Percentiles rank a stretch among this genome's conserved stretches.
Conservation (phyloP, 2,888 invertebrate species). For the Yponomeuta plumbellus region DNA sequence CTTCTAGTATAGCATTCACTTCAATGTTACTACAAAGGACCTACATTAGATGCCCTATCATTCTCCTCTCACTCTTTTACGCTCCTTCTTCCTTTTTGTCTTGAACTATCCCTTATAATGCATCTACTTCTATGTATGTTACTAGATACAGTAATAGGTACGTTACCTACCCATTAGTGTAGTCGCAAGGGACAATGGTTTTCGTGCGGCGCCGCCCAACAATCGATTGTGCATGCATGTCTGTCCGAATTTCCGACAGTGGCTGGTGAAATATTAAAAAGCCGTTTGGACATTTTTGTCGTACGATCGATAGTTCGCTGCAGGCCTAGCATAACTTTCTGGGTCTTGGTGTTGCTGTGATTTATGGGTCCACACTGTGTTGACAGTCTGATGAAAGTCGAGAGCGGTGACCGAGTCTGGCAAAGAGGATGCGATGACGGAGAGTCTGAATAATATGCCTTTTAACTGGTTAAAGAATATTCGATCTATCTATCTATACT, state of each 20-base stretch:
- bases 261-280: slow-evolving; percentile 32
- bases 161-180: neutral
- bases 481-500: too few relatives aligned
- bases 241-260: slow-evolving; percentile 27
- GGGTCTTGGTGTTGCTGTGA: neutral
- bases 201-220: slow-evolving; percentile 14
- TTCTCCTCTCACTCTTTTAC: too few relatives aligned
- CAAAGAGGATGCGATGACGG: too few relatives aligned
- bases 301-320: slow-evolving; percentile 24
- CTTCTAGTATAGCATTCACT: too few relatives aligned
- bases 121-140: neutral
- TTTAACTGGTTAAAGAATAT: too few relatives aligned
- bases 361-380: neutral
- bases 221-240: slow-evolving; percentile 23
- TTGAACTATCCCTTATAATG: neutral
- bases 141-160: neutral
- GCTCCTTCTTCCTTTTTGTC: too few relatives aligned
- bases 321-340: slow-evolving; percentile 4
- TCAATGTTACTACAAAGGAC: too few relatives aligned
- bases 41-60: too few relatives aligned
- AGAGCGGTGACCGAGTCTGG: too few relatives aligned
- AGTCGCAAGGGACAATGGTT: slow-evolving; percentile 11
- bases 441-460: too few relatives aligned
- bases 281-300: slow-evolving; percentile 28
- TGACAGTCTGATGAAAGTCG: too few relatives aligned